A percentile compares a stretch with the other conserved stretches of the same genome.
phyloP scores from a whole-genome alignment of 1,140 invertebrate species.

The Triops longicaudatus region DNA sequence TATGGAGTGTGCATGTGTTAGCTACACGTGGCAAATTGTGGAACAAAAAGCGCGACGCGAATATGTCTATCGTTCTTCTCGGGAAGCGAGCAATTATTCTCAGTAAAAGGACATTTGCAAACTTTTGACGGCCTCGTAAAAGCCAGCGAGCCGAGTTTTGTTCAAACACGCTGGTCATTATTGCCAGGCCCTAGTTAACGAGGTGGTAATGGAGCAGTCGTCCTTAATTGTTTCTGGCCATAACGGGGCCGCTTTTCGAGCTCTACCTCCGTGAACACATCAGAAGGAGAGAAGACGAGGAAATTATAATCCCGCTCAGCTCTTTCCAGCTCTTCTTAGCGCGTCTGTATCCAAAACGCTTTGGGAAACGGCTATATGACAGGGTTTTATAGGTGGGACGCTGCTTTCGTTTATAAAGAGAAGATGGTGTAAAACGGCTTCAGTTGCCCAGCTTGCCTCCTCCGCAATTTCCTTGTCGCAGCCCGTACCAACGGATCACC shows the following conservation, averaged over 20 bases:
- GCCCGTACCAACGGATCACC: too few relatives aligned
- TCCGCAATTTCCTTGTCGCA: too few relatives aligned
- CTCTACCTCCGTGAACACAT: not conserved
- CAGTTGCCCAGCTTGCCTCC: not conserved
- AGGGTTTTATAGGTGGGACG: not conserved
- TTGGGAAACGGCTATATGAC: not conserved
- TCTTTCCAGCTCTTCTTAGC: not conserved
- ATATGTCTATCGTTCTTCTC: not conserved
- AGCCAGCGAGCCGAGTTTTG: not conserved
- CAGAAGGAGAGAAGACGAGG: not conserved
- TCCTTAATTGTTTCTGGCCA: conserved; percentile 11
- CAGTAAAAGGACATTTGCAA: not conserved
- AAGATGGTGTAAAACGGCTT: not conserved
- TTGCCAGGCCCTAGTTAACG: not conserved
- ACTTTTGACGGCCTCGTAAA: conserved; percentile 9
- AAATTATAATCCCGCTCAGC: not conserved
- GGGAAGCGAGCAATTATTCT: not conserved
- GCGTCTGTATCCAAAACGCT: not conserved
- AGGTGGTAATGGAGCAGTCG: conserved; percentile 10
- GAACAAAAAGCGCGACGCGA: not conserved
- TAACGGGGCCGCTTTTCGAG: not conserved
- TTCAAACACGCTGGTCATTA: not conserved
- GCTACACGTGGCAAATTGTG: not conserved
- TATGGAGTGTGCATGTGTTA: too few relatives aligned
- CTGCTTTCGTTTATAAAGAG: not conserved